Percentiles rank a stretch among this genome's conserved stretches.
Evolutionary conservation across 2,888 invertebrate species (phyloP).

Genomic region (Cylindroiulus punctatus): DNA sequence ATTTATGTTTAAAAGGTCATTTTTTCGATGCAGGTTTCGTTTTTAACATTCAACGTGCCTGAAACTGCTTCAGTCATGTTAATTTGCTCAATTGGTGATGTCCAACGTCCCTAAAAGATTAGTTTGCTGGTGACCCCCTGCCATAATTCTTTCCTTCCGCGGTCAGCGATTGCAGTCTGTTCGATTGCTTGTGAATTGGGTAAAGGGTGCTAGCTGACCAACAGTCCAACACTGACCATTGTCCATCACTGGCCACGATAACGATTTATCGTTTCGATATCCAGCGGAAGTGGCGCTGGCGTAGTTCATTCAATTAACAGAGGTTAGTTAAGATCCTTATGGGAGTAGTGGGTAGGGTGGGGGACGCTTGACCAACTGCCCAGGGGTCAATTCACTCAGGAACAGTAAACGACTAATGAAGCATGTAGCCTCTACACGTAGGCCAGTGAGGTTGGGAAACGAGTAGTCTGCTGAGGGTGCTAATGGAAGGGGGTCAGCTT

Average conservation of each 20-base stretch:
- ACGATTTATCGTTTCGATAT: constrained; percentile 19
- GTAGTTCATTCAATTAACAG: constrained; percentile 48
- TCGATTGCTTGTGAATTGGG: constrained; percentile 1
- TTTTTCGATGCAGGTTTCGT: too few relatives aligned
- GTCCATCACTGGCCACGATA: background rate
- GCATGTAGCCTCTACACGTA: background rate
- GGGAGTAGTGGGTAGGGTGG: background rate
- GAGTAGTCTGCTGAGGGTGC: background rate
- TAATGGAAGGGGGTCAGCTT: constrained; percentile 12
- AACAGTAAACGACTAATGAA: constrained; percentile 41
- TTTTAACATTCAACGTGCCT: too few relatives aligned
- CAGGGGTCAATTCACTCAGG: background rate
- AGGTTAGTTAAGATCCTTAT: constrained; percentile 42
- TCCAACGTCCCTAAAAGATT: background rate
- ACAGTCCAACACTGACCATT: background rate
- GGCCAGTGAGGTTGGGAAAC: background rate
- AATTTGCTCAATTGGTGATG: background rate
- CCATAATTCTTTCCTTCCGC: constrained; percentile 6
- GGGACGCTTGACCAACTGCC: background rate
- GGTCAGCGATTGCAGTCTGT: constrained; percentile 7
- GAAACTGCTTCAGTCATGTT: background rate
- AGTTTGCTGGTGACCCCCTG: background rate
- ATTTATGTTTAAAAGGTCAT: too few relatives aligned
- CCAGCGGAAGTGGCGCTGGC: background rate
- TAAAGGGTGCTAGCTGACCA: background rate